phyloP scores from a whole-genome alignment of 2,113 vertebrate species.

The Ramphastos sulfuratus region DNA sequence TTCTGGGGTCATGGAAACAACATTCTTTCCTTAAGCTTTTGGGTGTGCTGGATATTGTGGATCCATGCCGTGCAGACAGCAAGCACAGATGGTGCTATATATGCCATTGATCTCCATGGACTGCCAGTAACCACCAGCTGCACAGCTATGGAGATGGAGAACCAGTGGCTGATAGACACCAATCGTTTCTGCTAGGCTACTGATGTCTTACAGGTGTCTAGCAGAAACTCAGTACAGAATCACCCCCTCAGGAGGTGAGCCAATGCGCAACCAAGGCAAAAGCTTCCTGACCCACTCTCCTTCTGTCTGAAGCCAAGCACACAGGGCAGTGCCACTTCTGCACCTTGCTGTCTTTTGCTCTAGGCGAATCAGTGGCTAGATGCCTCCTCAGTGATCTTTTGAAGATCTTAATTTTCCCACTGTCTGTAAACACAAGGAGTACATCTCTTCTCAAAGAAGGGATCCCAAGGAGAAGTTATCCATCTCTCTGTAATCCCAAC shows the following conservation, averaged over 20 bases:
- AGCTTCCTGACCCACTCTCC: not conserved
- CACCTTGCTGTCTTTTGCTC: not conserved
- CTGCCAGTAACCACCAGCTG: not conserved
- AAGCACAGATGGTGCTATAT: not conserved
- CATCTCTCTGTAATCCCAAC: not conserved
- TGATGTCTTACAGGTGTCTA: not conserved
- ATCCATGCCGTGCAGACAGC: not conserved
- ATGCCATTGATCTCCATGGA: not conserved
- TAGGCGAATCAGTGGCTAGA: not conserved
- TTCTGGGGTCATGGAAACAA: not conserved
- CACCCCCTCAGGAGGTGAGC: not conserved
- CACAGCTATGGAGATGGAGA: not conserved
- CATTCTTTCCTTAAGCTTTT: not conserved
- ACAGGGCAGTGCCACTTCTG: not conserved
- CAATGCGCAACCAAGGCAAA: not conserved
- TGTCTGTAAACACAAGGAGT: not conserved
- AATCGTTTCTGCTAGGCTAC: not conserved
- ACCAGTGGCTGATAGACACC: not conserved
- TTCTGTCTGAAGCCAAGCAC: not conserved
- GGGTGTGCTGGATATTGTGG: not conserved
- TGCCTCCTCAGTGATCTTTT: not conserved
- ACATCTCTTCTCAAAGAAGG: not conserved
- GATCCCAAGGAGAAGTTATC: not conserved
- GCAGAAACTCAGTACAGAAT: not conserved
- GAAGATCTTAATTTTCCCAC: not conserved